Percentiles rank a stretch among this genome's conserved stretches.
Conservation (phyloP, 2,888 invertebrate genomes). For the Chymomyza amoena region DNA sequence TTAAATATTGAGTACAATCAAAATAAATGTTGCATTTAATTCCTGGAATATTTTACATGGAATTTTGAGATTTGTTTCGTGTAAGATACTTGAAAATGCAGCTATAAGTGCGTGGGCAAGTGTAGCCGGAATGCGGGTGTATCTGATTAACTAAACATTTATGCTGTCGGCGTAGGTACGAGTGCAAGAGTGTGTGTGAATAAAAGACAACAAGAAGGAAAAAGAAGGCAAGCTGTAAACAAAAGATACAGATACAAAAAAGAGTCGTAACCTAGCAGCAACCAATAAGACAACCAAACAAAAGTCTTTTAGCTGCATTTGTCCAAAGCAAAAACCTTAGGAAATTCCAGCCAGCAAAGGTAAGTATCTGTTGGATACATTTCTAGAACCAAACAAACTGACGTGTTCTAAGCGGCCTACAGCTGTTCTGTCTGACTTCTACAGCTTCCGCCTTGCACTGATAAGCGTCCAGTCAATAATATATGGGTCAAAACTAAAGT, state of each 20-base stretch:
- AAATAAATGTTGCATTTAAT: background rate
- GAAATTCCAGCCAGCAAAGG: conserved; percentile 17
- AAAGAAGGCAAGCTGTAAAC: conserved; percentile 37
- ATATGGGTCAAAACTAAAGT: conserved; percentile 53
- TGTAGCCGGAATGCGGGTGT: conserved; percentile 19
- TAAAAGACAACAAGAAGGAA: conserved; percentile 6
- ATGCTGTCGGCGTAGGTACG: conserved; percentile 9
- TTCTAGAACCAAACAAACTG: conserved; percentile 32
- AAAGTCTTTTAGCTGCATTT: background rate
- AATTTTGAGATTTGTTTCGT: background rate
- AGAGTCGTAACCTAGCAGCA: background rate
- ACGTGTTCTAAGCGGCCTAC: conserved; percentile 48
- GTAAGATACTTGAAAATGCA: background rate
- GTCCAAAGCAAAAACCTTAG: conserved; percentile 30
- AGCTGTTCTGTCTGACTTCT: background rate
- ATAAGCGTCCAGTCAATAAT: conserved; percentile 39
- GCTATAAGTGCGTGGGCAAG: background rate
- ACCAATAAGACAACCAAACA: conserved; percentile 26
- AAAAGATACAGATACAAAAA: conserved; percentile 31
- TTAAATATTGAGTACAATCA: background rate
- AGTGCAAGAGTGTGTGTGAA: conserved; percentile 20
- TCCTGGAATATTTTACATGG: background rate
- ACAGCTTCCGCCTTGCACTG: conserved; percentile 57
- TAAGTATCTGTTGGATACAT: conserved; percentile 11
- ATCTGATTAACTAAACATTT: conserved; percentile 16